Evolutionary conservation across 2,797 vertebrate species (phyloP).

Genomic region (Acipenser oxyrinchus): DNA sequence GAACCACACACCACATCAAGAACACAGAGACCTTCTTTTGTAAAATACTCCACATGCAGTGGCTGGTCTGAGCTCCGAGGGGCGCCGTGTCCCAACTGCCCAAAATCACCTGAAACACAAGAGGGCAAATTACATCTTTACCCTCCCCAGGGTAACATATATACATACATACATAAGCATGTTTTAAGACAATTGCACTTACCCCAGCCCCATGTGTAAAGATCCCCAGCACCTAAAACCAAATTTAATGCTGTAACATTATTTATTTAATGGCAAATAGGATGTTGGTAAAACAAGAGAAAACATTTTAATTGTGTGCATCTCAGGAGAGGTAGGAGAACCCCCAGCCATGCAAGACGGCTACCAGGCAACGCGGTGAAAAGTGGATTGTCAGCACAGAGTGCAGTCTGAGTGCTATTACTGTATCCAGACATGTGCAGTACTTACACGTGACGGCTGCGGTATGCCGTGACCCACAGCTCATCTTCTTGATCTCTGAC

Average conservation of each 20-base stretch:
- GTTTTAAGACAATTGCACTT: no score
- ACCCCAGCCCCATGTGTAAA: no score
- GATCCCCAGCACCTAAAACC: no score
- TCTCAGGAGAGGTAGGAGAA: neutral
- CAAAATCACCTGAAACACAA: slow-evolving; percentile 71
- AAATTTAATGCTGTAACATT: neutral
- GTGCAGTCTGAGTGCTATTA: neutral
- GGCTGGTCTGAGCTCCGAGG: slow-evolving; percentile 65
- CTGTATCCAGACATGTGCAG: fast-evolving
- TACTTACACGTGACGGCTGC: slow-evolving; percentile 75
- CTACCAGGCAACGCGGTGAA: neutral
- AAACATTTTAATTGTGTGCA: no score
- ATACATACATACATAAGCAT: neutral
- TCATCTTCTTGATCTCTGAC: slow-evolving; percentile 55
- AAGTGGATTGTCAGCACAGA: neutral
- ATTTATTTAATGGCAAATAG: no score
- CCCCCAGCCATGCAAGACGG: no score
- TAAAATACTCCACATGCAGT: slow-evolving; percentile 60
- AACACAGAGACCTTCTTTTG: slow-evolving; percentile 43
- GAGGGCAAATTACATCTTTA: neutral
- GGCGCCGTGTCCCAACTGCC: slow-evolving; percentile 78
- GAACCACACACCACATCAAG: slow-evolving; percentile 73
- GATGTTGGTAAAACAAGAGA: no score
- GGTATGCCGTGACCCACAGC: slow-evolving; percentile 90
- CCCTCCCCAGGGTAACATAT: no score